These are phyloP conservation scores for Hyppa rectilinea DNA, from an alignment of 2,888 invertebrate species.

Conservation along the genomic window DNA sequence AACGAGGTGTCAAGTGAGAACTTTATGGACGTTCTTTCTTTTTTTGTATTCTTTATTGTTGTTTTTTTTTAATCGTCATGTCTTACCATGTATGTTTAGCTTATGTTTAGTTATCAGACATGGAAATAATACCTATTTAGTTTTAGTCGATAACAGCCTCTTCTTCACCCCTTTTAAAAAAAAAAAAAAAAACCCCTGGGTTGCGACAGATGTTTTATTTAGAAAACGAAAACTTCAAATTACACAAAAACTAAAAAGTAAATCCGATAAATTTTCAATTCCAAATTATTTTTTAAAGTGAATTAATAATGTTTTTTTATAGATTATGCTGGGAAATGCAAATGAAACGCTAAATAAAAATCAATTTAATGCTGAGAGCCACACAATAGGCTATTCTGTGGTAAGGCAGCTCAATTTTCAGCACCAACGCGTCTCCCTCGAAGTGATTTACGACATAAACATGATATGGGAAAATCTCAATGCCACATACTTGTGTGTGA, in stretches of 20 bases:
- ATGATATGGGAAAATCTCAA: conserved; percentile 54
- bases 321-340: conserved; percentile 14
- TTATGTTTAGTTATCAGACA: background rate
- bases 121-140: background rate
- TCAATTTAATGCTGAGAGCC: conserved; percentile 40
- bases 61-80: background rate
- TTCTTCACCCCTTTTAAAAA: no score
- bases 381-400: conserved; percentile 47
- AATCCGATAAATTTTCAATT: conserved; percentile 20
- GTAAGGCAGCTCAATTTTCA: conserved; percentile 57
- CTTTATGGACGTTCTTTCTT: background rate
- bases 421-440: conserved; percentile 39
- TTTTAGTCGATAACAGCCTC: conserved; percentile 22
- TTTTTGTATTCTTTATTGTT: background rate
- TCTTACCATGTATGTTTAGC: background rate
- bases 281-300: no score
- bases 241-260: background rate
- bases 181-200: no score
- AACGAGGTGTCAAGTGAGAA: conserved; percentile 17
- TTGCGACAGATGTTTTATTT: conserved; percentile 3
- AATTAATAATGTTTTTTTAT: background rate
- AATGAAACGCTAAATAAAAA: conserved; percentile 44
- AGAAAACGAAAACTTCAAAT: conserved; percentile 12
- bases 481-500: conserved; percentile 37
- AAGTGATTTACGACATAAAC: conserved; percentile 56